phyloP scores from a whole-genome alignment of 2,113 vertebrate species.

The Clarias macrocephalus region DNA sequence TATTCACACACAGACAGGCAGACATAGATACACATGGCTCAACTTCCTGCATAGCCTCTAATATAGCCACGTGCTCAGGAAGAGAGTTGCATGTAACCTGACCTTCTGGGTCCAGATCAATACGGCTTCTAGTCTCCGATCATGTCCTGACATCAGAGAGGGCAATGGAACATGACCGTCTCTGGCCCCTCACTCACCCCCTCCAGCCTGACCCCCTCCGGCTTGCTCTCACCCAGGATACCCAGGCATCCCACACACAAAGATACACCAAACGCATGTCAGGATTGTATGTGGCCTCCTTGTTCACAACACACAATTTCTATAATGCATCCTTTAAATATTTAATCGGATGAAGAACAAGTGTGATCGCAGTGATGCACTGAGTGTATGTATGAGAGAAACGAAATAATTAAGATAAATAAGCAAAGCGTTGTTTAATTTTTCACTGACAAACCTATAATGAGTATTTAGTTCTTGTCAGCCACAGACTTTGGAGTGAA shows the following conservation, averaged over 20 bases:
- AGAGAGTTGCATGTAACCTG: constrained; percentile 82
- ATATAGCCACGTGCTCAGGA: constrained; percentile 66
- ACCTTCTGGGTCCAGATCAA: constrained; percentile 86
- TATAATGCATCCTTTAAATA: constrained; percentile 60
- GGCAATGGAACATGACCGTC: constrained; percentile 76
- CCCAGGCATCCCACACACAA: constrained; percentile 35
- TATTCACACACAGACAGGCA: constrained; percentile 33
- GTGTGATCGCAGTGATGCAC: constrained; percentile 33
- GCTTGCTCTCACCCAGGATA: constrained; percentile 3
- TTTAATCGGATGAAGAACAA: constrained; percentile 43
- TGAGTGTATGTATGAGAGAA: constrained; percentile 41
- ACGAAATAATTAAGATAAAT: constrained; percentile 37
- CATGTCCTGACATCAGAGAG: constrained; percentile 90
- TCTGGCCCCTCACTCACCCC: constrained; percentile 60
- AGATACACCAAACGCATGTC: constrained; percentile 27
- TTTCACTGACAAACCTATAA: constrained; percentile 11
- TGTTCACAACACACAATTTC: constrained; percentile 29
- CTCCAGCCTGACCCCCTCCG: constrained; percentile 7
- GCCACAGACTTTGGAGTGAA: constrained; percentile 24
- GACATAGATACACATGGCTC: constrained; percentile 8
- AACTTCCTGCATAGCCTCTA: constrained; percentile 45
- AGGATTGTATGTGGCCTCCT: constrained; percentile 21
- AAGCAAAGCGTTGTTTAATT: constrained; percentile 43
- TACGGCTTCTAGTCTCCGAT: constrained; percentile 87
- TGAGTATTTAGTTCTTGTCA: constrained; percentile 8